These are phyloP conservation scores for Anser brachyrhynchus DNA, from an alignment of 2,113 vertebrate genomes.

Conservation along the genomic window DNA sequence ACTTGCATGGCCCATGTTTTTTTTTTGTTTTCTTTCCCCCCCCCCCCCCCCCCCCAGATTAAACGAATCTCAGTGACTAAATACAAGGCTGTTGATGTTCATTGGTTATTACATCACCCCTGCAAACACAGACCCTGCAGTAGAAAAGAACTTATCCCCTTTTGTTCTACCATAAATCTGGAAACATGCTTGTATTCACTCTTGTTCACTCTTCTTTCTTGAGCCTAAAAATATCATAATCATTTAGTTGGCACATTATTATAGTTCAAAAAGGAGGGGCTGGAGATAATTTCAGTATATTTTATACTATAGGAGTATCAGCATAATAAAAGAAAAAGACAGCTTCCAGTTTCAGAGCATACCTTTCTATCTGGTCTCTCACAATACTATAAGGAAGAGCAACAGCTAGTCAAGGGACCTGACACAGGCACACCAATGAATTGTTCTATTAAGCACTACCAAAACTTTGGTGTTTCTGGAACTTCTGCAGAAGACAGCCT, in stretches of 20 bases:
- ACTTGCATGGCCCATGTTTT: rapidly evolving
- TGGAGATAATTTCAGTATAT: background rate
- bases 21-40: background rate
- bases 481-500: background rate
- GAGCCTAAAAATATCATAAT: background rate
- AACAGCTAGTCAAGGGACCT: background rate
- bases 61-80: background rate
- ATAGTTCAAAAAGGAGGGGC: background rate
- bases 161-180: background rate
- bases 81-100: background rate
- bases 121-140: background rate
- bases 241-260: background rate
- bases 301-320: rapidly evolving
- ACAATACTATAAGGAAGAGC: background rate
- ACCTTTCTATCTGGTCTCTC: background rate
- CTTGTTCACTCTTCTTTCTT: background rate
- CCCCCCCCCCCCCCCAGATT: background rate
- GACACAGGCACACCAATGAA: background rate
- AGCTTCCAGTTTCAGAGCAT: background rate
- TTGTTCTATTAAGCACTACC: background rate
- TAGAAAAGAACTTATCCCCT: background rate
- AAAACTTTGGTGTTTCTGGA: background rate
- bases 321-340: background rate
- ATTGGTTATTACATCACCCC: background rate
- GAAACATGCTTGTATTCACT: background rate